Evolutionary conservation across 2,113 vertebrate species (phyloP).

Genomic region (Lepus americanus): DNA sequence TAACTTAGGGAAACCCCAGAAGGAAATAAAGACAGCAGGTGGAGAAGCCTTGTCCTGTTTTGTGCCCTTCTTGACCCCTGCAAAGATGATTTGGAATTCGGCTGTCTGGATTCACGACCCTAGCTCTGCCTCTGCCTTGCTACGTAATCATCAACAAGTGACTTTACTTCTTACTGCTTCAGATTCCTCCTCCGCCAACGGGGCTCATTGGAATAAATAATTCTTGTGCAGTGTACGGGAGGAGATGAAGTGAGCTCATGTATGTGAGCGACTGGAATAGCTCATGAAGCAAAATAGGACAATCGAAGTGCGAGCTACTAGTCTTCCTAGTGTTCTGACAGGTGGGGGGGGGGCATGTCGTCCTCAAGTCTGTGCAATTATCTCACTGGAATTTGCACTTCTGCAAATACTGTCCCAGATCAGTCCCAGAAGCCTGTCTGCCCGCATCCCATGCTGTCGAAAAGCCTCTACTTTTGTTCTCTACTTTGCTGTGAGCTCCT

Average conservation of each 20-base stretch:
- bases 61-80: background rate
- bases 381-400: background rate
- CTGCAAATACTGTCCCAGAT: background rate
- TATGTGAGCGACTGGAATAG: background rate
- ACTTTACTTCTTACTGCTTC: background rate
- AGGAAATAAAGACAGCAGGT: background rate
- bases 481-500: background rate
- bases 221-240: background rate
- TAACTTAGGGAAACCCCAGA: background rate
- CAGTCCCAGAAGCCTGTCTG: background rate
- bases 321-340: background rate
- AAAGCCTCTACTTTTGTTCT: background rate
- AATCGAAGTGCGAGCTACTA: background rate
- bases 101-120: background rate
- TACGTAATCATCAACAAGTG: background rate
- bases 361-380: background rate
- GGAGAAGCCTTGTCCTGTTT: background rate
- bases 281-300: constrained; percentile 1
- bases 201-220: constrained; percentile 16
- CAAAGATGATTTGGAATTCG: background rate
- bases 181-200: background rate
- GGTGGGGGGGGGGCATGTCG: background rate
- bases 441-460: background rate
- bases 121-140: background rate
- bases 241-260: background rate